Conservation (phyloP, 2,797 vertebrate genomes). For the Peromyscus nudipes region DNA sequence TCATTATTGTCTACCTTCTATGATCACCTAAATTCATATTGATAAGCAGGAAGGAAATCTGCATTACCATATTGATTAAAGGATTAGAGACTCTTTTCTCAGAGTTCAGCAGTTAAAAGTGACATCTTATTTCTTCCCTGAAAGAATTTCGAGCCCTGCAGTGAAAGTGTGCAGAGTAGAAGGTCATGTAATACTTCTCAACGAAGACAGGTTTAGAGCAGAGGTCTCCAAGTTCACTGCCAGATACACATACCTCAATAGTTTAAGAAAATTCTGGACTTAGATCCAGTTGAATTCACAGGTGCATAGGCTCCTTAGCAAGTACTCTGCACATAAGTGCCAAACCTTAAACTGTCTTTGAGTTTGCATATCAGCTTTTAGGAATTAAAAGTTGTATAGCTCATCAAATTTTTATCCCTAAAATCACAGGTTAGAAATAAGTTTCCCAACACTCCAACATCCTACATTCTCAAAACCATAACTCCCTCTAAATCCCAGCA, state of each 20-base stretch:
- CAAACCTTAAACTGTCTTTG: constrained; percentile 8
- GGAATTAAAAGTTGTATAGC: background rate
- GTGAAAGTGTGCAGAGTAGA: background rate
- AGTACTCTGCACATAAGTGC: background rate
- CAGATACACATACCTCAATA: background rate
- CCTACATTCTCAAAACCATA: background rate
- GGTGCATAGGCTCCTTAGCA: background rate
- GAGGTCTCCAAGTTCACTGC: background rate
- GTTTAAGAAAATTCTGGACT: constrained; percentile 3
- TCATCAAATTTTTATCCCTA: background rate
- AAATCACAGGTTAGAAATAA: background rate
- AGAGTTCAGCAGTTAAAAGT: background rate
- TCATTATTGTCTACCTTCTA: constrained; percentile 26
- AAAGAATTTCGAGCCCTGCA: background rate
- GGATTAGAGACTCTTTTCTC: background rate
- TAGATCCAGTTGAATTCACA: background rate
- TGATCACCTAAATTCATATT: background rate
- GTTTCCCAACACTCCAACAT: background rate
- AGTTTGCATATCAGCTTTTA: background rate
- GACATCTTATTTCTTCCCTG: background rate
- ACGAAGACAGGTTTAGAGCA: background rate
- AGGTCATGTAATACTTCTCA: background rate
- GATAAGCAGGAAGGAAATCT: background rate
- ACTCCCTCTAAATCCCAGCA: background rate
- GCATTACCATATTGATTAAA: background rate